Base-by-base conservation (phyloP, 2,113 vertebrate species). In the Ophiodon elongatus region DNA sequence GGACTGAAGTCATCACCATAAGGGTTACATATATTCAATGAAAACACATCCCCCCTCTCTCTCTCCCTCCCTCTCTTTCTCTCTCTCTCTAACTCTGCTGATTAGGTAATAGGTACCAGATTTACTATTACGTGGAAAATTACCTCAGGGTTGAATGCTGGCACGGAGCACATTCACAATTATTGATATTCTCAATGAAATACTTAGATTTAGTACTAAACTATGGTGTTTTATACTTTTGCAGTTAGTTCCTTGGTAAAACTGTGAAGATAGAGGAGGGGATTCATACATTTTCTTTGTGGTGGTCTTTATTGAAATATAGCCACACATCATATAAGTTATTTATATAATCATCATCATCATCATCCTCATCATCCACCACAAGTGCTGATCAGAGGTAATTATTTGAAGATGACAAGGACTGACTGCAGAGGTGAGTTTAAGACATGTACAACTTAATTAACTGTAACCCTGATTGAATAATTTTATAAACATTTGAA, bases 121-220 rank as follows among this genome's bases (percentile, higher is more conserved):
- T 88, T 88, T 86, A n/a, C 84, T 84, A 89, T 85, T 77, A 86
- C 76, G 64, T 85, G 94, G 94, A 95, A 95, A 93, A 89, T 91
- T 77, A 45, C 94, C 91, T 50, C 33, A 35, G 92, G 93, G 85
- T 66, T 17, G 21, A 6, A 68, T 54, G 45, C 86, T 85, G 9
- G 11, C 66, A 82, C 25, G 19, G 25, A 45, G 57, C 25, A 52
- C 73, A 75, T 67, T 74, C 76, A 73, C 73, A 79, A 59, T 70
- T 82, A 91, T 88, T 87, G 83, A 88, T 17, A 43, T 64, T 11
- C 69, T 27, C 9, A 67, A 41, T 50, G 3, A 84, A 82, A 85
- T 35, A 17, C 10, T 50, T 41, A 8, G 7, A 80, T 70, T 67
- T 64, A 77, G 80, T 70, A 68, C 71, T 37, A 25, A 31, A 69